A percentile compares a stretch with the other conserved stretches of the same genome.
Conservation (phyloP, 2,888 invertebrate genomes). For the Caenorhabditis macrosperma region DNA sequence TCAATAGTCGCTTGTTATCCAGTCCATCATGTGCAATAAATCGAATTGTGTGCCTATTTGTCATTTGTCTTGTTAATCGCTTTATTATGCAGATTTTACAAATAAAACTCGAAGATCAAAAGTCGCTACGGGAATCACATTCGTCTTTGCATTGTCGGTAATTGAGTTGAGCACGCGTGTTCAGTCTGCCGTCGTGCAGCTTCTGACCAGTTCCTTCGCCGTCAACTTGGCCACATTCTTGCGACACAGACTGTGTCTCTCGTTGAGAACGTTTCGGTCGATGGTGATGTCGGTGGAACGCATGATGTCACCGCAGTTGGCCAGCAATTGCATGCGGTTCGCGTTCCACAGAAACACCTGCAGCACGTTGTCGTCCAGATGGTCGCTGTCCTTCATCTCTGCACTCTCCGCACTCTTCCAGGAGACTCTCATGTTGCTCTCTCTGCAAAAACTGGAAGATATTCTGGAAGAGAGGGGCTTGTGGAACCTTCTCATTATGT, state of each 20-base stretch:
- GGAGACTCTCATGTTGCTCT: conserved; percentile 68
- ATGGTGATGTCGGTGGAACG: conserved; percentile 71
- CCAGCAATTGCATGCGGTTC: conserved; percentile 61
- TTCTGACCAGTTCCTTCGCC: conserved; percentile 70
- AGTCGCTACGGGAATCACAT: conserved; percentile 17
- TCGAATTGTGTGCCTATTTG: background rate
- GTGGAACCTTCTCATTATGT: conserved; percentile 53
- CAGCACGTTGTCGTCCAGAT: conserved; percentile 74
- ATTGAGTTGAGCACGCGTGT: conserved; percentile 8
- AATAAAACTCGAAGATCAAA: conserved; percentile 15
- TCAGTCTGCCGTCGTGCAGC: conserved; percentile 74
- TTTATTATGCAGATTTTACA: conserved; percentile 16
- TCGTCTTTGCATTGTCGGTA: conserved; percentile 2
- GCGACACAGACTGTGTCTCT: conserved; percentile 67
- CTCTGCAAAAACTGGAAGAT: conserved; percentile 46
- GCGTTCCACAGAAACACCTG: conserved; percentile 71
- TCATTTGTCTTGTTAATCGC: background rate
- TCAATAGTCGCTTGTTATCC: conserved; percentile 50
- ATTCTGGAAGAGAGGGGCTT: too few species aligned
- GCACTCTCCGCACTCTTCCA: conserved; percentile 75
- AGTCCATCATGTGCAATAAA: conserved; percentile 34
- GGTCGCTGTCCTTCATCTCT: conserved; percentile 75
- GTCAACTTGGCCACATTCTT: conserved; percentile 62
- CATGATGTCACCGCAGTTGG: conserved; percentile 67
- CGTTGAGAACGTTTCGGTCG: conserved; percentile 68